Base-by-base conservation (phyloP, 2,113 vertebrate genomes). In the Apteryx owenii region DNA sequence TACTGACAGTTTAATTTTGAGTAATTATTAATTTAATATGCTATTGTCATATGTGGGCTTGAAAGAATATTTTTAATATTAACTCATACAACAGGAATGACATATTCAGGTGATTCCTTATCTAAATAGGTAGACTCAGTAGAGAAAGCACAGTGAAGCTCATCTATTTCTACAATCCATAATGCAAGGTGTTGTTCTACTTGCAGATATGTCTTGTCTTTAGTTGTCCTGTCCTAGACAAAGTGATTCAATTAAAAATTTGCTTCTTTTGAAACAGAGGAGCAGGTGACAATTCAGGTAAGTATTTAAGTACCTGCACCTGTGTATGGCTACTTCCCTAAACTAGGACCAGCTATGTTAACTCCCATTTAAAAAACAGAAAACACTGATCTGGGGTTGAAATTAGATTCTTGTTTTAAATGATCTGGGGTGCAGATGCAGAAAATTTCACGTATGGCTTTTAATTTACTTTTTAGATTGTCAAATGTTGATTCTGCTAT, bases 121-220 rank as follows among this genome's bases (percentile, higher is more conserved):
- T 89, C 66, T 66, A 42, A 76, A 68, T 68, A 83, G 26, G 31
- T 68, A 42, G 58, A 85, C 60, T 66, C 71, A 62, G 28, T 77
- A 83, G 54, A 92, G 70, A 54, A 61, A 83, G 60, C 64, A 88
- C 64, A 85, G 66, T n/a, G 50, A 82, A 77, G 38, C 29, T 80
- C 89, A 88, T 51, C 78, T 95, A 5, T 76, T 89, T 53, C 81
- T 85, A 38, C 89, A 88, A 8, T 90, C 68, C 36, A 62, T 95
- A 94, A 96, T 92, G 42, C 61, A 94, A 89, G 90, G 51, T 91
- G 48, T 92, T 92, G 56, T 94, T 94, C 89, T 95, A 70, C 91
- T 97, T 91, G 87, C 93, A 96, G 94, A 91, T 95, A 90, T 95
- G 54, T 94, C 79, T 89, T 95, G 87, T 91, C 87, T 93, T 96